Evolutionary conservation across 2,888 invertebrate genomes (phyloP).

Genomic region (Microplitis deprimator): DNA sequence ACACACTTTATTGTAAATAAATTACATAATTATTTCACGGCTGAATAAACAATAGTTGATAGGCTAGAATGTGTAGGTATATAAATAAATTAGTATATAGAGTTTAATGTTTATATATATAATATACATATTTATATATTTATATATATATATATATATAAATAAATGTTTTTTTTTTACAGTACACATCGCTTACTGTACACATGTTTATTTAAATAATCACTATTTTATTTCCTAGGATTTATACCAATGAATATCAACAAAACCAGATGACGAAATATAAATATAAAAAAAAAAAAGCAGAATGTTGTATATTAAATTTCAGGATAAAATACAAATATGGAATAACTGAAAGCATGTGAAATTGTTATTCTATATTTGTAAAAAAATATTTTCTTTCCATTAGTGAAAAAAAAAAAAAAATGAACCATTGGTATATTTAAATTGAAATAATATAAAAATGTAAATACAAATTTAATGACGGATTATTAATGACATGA

Average conservation of each 20-base stretch:
- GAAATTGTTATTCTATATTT: background rate
- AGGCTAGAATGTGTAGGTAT: background rate
- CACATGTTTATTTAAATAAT: background rate
- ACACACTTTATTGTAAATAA: background rate
- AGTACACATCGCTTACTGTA: constrained; percentile 9
- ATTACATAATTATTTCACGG: constrained; percentile 1
- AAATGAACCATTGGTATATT: background rate
- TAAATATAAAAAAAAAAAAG: background rate
- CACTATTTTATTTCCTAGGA: background rate
- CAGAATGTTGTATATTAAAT: background rate
- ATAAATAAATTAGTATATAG: constrained; percentile 11
- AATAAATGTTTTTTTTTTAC: background rate
- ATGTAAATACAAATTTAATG: background rate
- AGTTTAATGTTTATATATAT: background rate
- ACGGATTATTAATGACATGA: background rate
- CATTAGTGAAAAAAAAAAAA: background rate
- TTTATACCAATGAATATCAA: background rate
- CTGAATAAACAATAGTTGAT: constrained; percentile 8
- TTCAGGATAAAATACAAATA: background rate
- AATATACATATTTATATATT: no score
- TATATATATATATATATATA: no score
- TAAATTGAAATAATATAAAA: background rate
- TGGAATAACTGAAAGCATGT: background rate
- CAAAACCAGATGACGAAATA: background rate
- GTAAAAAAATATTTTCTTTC: background rate